Evolutionary conservation across 2,797 vertebrate species (phyloP).

Genomic region (Ptychobarbus kaznakovi): DNA sequence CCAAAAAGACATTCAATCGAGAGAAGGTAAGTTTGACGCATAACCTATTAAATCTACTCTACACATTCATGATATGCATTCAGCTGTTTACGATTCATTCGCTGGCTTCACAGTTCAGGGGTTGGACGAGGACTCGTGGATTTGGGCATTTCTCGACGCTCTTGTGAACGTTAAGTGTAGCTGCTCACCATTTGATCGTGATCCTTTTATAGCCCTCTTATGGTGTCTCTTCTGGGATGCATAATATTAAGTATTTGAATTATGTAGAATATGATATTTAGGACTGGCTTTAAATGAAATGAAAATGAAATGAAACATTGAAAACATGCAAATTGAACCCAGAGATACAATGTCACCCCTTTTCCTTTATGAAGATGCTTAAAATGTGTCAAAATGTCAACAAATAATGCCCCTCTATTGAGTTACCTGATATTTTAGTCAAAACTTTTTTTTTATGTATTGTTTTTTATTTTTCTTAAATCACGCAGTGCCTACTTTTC

Average conservation of each 20-base stretch:
- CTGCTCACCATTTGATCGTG: conserved; percentile 44
- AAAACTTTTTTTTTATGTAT: not conserved
- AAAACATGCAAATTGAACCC: conserved; percentile 1
- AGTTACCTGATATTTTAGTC: conserved; percentile 65
- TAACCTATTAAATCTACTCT: conserved; percentile 53
- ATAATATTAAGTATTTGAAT: conserved; percentile 1
- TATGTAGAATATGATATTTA: conserved; percentile 10
- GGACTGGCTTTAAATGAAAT: not conserved
- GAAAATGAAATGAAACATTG: not conserved
- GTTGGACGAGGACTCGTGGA: conserved; percentile 40
- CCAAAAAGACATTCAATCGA: conserved; percentile 38
- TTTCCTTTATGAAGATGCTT: conserved; percentile 5
- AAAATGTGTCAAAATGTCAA: conserved; percentile 52
- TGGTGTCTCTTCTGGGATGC: conserved; percentile 32
- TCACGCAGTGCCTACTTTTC: conserved; percentile 70
- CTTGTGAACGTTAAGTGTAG: conserved; percentile 17
- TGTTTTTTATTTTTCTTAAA: conserved; percentile 54
- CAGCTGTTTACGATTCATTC: conserved; percentile 60
- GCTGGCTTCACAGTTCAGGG: conserved; percentile 67
- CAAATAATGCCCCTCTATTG: conserved; percentile 68
- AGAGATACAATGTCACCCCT: not conserved
- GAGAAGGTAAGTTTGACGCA: conserved; percentile 34
- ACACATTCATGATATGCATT: conserved; percentile 61
- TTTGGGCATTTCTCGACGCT: conserved; percentile 34
- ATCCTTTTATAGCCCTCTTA: conserved; percentile 41